These are phyloP conservation scores for Brachyptera risi DNA, from an alignment of 2,888 invertebrate genomes.

Conservation along the genomic window DNA sequence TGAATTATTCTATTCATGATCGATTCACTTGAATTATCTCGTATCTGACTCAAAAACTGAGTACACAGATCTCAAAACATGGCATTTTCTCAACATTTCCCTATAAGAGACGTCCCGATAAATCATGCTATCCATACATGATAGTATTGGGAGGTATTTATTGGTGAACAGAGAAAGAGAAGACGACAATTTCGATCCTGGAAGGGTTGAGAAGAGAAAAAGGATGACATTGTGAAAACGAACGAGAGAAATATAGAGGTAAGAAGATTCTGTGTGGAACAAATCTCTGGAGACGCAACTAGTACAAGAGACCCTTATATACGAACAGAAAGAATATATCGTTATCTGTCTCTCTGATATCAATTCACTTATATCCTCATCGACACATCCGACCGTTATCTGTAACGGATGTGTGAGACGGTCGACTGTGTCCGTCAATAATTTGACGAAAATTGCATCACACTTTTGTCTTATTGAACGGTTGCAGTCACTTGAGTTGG, in stretches of 20 bases:
- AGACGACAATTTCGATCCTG: not conserved
- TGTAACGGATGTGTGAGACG: no score
- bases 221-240: not conserved
- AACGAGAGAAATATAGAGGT: not conserved
- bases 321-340: constrained; percentile 3
- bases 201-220: not conserved
- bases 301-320: not conserved
- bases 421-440: no score
- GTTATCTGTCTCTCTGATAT: constrained; percentile 3
- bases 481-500: no score
- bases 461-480: no score
- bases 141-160: constrained; percentile 11
- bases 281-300: constrained; percentile 4
- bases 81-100: not conserved
- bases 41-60: no score
- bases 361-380: not conserved
- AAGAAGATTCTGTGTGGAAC: constrained; percentile 3
- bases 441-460: no score
- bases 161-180: constrained; percentile 2
- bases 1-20: no score
- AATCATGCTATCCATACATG: constrained; percentile 13
- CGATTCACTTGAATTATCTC: no score
- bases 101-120: constrained; percentile 2
- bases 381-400: not conserved
- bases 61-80: not conserved